A percentile compares a stretch with the other conserved stretches of the same genome.
Evolutionary conservation across 2,888 invertebrate genomes (phyloP).

Genomic region (Kryphioiulus occultus): DNA sequence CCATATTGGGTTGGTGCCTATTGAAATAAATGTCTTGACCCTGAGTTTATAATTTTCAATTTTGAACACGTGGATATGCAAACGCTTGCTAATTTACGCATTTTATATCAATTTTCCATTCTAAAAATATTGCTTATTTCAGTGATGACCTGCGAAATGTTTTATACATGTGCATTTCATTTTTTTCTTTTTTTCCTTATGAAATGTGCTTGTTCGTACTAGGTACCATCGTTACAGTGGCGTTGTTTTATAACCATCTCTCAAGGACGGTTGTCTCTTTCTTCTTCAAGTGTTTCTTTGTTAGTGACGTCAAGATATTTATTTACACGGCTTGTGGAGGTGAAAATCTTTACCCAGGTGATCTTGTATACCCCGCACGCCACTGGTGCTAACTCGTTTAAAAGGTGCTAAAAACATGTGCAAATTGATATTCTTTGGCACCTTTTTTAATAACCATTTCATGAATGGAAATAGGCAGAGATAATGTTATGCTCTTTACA

Average conservation of each 20-base stretch:
- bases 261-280: background rate
- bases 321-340: background rate
- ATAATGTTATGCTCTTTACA: too few relatives aligned
- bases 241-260: background rate
- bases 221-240: slow-evolving; percentile 9
- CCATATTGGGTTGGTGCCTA: background rate
- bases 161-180: background rate
- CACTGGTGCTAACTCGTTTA: background rate
- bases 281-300: background rate
- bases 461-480: background rate
- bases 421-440: background rate
- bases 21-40: background rate
- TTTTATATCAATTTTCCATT: background rate
- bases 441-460: background rate
- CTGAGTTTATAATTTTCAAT: background rate
- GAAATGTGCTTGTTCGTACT: background rate
- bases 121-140: background rate
- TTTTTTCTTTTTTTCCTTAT: background rate
- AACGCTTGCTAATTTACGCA: background rate
- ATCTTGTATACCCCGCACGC: background rate
- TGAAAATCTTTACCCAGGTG: background rate
- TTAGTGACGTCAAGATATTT: background rate
- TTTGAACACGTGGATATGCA: background rate
- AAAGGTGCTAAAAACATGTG: background rate
- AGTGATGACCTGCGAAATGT: background rate